Base-by-base conservation (phyloP, 2,888 invertebrate genomes). In the Pasiphila rectangulata region DNA sequence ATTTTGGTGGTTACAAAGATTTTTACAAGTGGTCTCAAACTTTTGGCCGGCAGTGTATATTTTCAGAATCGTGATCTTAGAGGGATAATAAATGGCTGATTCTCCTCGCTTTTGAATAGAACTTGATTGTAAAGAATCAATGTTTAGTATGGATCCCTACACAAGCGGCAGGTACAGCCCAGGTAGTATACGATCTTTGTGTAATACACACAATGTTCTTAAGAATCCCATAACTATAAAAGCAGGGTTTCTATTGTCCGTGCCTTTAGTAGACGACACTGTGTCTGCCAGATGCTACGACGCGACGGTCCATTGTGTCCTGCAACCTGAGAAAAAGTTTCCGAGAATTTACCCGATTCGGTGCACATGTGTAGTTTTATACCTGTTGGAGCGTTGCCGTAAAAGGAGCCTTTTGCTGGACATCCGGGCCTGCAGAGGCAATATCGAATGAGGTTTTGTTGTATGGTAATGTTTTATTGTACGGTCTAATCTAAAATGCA, bases 241-340 rank as follows among this genome's bases (percentile, higher is more conserved):
- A 58, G 27, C 20, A 46, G 54, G 50, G 52, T 50, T 51, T 51
- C 64, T 56, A 73, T 83, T 83, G 79, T 82, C 51, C 51, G 47
- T 36, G 25, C 44, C 51, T 42, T 42, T 54, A 54, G 44, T 54
- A 61, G 81, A 77, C 83, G 84, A 81, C 85, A 72, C 67, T 50
- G 56, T 71, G 85, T 85, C 85, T 85, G 75, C 74, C 83, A 83
- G 83, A 83, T 83, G 78, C 72, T 65, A 55, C 53, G 50, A n/a
- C n/a, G n/a, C n/a, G 34, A 27, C 13, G 27, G 13, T 25, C 65
- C 59, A 69, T 81, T 82, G 75, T 81, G 60, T 65, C 62, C 64
- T 57, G 60, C 64, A 50, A 40, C 50, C 48, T 54, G 60, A 66
- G 66, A 69, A 69, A 68, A 71, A 64, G 51, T 50, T 82, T 82